Evolutionary conservation across 2,888 invertebrate genomes (phyloP), one percentile per base, ranked within the genome.

Genomic region (Scrobipalpa costella): DNA sequence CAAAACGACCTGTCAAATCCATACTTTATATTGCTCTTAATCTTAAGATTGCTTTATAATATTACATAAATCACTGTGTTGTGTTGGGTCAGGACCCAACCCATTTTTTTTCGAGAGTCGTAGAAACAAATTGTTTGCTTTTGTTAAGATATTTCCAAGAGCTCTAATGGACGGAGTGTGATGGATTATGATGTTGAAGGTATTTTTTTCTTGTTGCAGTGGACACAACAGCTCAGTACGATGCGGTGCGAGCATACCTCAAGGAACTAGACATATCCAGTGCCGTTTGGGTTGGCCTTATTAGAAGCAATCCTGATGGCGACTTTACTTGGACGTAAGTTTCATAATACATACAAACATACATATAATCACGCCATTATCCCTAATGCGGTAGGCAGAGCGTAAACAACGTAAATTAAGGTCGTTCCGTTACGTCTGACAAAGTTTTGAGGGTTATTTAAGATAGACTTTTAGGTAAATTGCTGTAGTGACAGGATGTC

Each of bases 241-340:
- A 96, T 79, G 95, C 95, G 49, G 94, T 95, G 62, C 92, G 95
- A 68, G 95, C 95, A 34, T 95, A 95, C 79, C 92, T 96, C 68
- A 95, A 95, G 81, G 95, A 95, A 81, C 83, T 96, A 85, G 95
- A 96, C 80, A 95, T 96, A 67, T 93, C 94, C 50, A 95, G 94
- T 79, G 94, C 94, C 62, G 95, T 96, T 66, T 96, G 96, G 96
- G 95, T 96, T 73, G 96, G 96, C 66, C 92, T 96, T 69, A 95
- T 95, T 75, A 94, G 94, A 73, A 93, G 94, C 74, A 93, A 93
- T 74, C 94, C 94, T 64, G 94, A 94, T 71, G 93, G 94, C 64
- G 94, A 94, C 69, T 96, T 95, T 78, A 93, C 94, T 73, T 96
- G 96, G 96, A 95, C 95, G 96, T 96, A 90, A 93, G 95, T 94